Conservation (phyloP, 2,113 vertebrate genomes). For the Recurvirostra avosetta region DNA sequence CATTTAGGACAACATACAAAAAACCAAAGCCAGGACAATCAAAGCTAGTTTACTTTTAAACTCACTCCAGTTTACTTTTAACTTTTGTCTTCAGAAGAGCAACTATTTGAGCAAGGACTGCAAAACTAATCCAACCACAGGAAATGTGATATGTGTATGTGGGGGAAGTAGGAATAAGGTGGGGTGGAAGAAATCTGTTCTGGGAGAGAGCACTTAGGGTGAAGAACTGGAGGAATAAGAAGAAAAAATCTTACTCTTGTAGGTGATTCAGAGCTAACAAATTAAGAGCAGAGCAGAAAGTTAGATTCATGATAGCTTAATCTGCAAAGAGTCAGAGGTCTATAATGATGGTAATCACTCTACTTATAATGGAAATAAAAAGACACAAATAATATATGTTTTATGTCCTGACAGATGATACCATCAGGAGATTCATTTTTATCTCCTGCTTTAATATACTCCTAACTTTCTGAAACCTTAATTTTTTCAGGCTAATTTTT, state of each 20-base stretch:
- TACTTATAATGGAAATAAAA: background rate
- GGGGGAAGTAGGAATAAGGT: background rate
- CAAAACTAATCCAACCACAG: background rate
- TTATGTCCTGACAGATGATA: background rate
- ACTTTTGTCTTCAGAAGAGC: background rate
- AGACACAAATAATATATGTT: background rate
- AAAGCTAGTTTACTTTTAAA: constrained; percentile 16
- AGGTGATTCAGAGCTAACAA: background rate
- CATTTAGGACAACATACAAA: background rate
- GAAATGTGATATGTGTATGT: background rate
- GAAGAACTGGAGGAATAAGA: background rate
- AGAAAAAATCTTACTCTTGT: background rate
- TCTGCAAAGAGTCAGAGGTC: background rate
- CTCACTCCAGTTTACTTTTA: constrained; percentile 7
- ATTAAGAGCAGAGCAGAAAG: background rate
- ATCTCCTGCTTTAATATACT: background rate
- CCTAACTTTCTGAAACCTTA: background rate
- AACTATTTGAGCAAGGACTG: background rate
- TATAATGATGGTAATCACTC: background rate
- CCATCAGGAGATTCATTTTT: background rate
- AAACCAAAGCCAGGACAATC: constrained; percentile 3
- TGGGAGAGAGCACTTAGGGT: background rate
- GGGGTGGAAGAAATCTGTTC: background rate
- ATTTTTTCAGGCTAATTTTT: background rate
- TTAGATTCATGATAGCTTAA: background rate